These are phyloP conservation scores for Leucopsar rothschildi DNA, from an alignment of 2,113 vertebrate genomes.

Conservation along the genomic window DNA sequence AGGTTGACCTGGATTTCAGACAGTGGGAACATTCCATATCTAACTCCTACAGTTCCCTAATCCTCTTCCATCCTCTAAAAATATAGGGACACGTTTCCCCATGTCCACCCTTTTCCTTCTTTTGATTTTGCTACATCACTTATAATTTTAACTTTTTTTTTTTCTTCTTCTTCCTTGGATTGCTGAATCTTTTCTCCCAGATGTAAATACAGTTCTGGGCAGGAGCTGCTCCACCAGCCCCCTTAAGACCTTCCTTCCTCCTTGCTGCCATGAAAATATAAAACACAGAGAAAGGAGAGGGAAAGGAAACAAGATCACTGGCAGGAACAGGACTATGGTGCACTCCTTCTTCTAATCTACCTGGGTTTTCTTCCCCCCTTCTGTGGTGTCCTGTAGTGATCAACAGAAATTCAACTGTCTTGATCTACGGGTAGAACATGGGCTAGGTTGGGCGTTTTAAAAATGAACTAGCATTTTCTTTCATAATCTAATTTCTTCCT, in stretches of 20 bases:
- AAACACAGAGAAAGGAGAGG: neutral
- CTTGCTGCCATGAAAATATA: neutral
- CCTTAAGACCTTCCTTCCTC: neutral
- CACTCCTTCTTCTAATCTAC: neutral
- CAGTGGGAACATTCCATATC: neutral
- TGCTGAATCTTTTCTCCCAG: neutral
- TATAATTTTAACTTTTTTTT: accelerated
- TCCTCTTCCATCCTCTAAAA: neutral
- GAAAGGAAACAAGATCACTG: neutral
- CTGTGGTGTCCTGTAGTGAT: neutral
- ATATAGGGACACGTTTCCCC: accelerated
- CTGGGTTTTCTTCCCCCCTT: neutral
- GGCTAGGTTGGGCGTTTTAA: neutral
- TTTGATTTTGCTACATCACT: neutral
- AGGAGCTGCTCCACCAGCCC: neutral
- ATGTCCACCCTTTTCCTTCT: neutral
- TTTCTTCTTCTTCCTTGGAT: neutral
- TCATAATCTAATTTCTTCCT: neutral
- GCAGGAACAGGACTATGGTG: neutral
- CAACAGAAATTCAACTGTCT: neutral
- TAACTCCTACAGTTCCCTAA: neutral
- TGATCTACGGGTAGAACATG: neutral
- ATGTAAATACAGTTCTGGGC: neutral
- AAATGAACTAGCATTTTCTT: neutral
- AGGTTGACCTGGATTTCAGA: neutral